Conservation (phyloP, 2,888 invertebrate genomes). For the Meandrusa payeni region DNA sequence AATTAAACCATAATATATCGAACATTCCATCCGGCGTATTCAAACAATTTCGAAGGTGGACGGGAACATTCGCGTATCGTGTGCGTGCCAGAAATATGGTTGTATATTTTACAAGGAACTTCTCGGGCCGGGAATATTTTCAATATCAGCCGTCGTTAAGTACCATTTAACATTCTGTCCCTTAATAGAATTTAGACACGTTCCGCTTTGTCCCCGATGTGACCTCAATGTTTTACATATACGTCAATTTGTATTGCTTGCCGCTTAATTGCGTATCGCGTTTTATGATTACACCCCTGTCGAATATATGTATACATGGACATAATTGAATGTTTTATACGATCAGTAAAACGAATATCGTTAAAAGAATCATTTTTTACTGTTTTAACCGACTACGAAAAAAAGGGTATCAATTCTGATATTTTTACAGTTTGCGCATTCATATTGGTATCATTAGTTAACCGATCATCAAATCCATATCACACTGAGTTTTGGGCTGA, state of each 20-base stretch:
- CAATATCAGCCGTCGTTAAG: constrained; percentile 15
- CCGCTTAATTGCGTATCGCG: not conserved
- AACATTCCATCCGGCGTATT: too few relatives aligned
- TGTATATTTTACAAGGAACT: constrained; percentile 10
- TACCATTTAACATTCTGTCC: constrained; percentile 22
- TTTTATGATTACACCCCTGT: constrained; percentile 1
- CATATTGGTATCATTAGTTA: too few relatives aligned
- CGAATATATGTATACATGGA: not conserved
- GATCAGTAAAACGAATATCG: too few relatives aligned
- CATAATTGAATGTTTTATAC: constrained; percentile 9
- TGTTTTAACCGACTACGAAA: too few relatives aligned
- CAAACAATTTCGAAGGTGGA: too few relatives aligned
- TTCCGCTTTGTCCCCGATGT: constrained; percentile 10
- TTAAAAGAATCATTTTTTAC: too few relatives aligned
- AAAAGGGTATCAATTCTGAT: too few relatives aligned
- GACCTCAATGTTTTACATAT: constrained; percentile 17
- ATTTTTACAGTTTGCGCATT: too few relatives aligned
- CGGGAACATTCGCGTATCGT: not conserved
- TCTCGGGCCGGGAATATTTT: constrained; percentile 11
- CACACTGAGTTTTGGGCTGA: too few relatives aligned
- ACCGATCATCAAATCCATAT: too few relatives aligned
- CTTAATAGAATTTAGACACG: constrained; percentile 23
- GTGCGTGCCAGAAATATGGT: constrained; percentile 3
- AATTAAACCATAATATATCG: too few relatives aligned
- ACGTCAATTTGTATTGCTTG: constrained; percentile 17